These are phyloP conservation scores for Cerastis leucographa DNA, from an alignment of 2,888 invertebrate genomes.

Conservation along the genomic window DNA sequence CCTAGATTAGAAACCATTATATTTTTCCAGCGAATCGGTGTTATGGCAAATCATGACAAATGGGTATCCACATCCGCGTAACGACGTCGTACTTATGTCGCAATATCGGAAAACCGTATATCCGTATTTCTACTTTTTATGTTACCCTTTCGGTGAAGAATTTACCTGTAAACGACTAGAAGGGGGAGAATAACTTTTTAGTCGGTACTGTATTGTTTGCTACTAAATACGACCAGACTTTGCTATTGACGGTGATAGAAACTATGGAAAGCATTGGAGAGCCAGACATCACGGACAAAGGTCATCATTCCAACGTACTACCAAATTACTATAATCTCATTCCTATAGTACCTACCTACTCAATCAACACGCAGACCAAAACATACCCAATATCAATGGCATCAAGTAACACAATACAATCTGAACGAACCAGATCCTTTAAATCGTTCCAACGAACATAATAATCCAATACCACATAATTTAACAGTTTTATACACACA, in stretches of 20 bases:
- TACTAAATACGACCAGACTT: background rate
- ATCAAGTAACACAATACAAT: conserved; percentile 5
- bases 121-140: conserved; percentile 57
- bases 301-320: background rate
- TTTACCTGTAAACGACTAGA: conserved; percentile 11
- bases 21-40: conserved; percentile 59
- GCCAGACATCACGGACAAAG: background rate
- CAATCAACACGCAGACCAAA: background rate
- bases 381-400: background rate
- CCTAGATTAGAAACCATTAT: conserved; percentile 63
- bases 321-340: background rate
- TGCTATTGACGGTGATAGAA: background rate
- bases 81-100: conserved; percentile 63
- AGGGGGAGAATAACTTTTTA: background rate
- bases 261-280: background rate
- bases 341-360: too few relatives aligned
- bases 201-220: background rate
- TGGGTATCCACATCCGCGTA: conserved; percentile 61
- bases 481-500: conserved; percentile 26
- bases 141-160: conserved; percentile 35
- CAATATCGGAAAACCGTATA: conserved; percentile 62
- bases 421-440: conserved; percentile 3
- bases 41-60: conserved; percentile 68
- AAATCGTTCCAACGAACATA: background rate
- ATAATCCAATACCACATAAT: conserved; percentile 3